Evolutionary conservation across 1,140 invertebrate species (phyloP).

Genomic region (Drosophila lacteicornis): DNA sequence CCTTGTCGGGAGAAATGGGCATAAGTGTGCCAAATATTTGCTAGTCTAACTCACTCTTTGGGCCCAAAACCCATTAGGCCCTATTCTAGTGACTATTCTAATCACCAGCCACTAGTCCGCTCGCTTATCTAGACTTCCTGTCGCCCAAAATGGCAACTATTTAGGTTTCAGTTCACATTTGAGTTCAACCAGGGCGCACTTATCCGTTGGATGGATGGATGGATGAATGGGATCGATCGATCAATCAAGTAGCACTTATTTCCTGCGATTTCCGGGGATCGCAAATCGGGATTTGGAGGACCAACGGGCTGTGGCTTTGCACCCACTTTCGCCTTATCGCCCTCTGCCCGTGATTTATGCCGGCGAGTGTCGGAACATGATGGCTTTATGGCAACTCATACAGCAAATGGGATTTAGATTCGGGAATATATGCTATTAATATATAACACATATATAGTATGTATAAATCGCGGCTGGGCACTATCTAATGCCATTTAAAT

Average conservation of each 20-base stretch:
- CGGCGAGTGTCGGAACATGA: neutral
- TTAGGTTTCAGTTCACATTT: neutral
- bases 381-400: conserved; percentile 8
- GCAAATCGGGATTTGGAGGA: neutral
- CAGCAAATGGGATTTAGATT: conserved; percentile 11
- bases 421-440: conserved; percentile 4
- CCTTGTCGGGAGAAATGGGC: neutral
- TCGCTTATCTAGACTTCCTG: conserved; percentile 42
- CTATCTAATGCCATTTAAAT: conserved; percentile 26
- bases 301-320: neutral
- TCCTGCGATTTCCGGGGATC: conserved; percentile 2
- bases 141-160: conserved; percentile 11
- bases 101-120: neutral
- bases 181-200: neutral
- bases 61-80: conserved; percentile 4
- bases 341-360: conserved; percentile 2
- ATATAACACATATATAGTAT: neutral
- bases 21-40: conserved; percentile 10
- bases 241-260: conserved; percentile 37
- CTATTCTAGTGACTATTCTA: conserved; percentile 7
- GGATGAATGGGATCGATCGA: conserved; percentile 29
- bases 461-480: neutral
- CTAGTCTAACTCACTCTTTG: neutral
- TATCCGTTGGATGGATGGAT: neutral
- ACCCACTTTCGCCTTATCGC: conserved; percentile 12